Conservation (phyloP, 2,113 vertebrate species). For the Rhabdornis inornatus region DNA sequence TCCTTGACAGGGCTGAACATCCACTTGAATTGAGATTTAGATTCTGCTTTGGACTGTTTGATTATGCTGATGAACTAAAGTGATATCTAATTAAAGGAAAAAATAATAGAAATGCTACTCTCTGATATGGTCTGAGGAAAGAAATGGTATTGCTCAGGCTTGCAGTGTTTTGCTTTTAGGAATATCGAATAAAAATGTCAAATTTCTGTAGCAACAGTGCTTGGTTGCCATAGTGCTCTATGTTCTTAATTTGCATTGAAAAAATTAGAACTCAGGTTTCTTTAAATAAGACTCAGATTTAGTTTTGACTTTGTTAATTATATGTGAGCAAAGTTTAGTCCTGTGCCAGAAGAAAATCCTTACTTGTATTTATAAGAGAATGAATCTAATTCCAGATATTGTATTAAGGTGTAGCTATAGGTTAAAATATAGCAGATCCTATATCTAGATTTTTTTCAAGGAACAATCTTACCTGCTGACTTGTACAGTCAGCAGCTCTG, state of each 20-base stretch:
- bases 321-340: not conserved
- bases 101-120: not conserved
- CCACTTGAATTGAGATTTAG: not conserved
- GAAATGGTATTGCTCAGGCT: not conserved
- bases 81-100: not conserved
- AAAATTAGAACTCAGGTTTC: not conserved
- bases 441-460: not conserved
- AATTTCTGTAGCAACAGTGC: not conserved
- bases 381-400: not conserved
- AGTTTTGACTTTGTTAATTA: not conserved
- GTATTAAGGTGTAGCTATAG: not conserved
- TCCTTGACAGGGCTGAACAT: not conserved
- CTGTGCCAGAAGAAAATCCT: not conserved
- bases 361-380: not conserved
- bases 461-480: not conserved
- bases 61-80: not conserved
- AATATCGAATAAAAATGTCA: not conserved
- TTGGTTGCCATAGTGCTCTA: not conserved
- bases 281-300: not conserved
- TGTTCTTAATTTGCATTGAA: not conserved
- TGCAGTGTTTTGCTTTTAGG: not conserved
- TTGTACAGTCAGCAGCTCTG: not conserved
- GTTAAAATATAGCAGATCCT: not conserved
- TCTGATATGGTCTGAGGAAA: not conserved
- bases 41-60: not conserved